Evolutionary conservation across 1,140 invertebrate genomes (phyloP).

Genomic region (Atta texana): DNA sequence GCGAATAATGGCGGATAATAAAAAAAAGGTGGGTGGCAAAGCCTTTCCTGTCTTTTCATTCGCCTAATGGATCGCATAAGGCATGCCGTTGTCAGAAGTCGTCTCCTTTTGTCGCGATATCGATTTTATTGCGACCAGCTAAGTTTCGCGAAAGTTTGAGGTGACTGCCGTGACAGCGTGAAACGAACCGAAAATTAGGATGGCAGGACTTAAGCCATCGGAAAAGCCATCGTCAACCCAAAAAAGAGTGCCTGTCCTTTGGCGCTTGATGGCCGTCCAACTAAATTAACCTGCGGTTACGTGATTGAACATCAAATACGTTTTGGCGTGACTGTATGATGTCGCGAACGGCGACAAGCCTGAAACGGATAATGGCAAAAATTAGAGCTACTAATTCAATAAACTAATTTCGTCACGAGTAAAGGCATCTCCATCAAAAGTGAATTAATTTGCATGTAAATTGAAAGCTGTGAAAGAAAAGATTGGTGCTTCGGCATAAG

Average conservation of each 20-base stretch:
- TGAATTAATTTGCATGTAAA: slow-evolving; percentile 53
- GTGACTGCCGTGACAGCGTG: not conserved
- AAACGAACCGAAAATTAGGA: slow-evolving; percentile 53
- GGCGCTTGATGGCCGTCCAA: slow-evolving; percentile 17
- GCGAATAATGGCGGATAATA: slow-evolving; percentile 18
- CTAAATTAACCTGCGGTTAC: slow-evolving; percentile 41
- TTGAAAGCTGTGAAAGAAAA: slow-evolving; percentile 32
- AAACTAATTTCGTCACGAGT: slow-evolving; percentile 19
- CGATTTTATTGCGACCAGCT: slow-evolving; percentile 65
- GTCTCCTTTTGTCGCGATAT: slow-evolving; percentile 65
- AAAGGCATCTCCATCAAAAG: slow-evolving; percentile 12
- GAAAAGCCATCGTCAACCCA: not conserved
- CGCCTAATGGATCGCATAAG: slow-evolving; percentile 71
- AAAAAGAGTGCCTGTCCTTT: slow-evolving; percentile 19
- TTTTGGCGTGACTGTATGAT: not conserved
- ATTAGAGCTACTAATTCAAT: slow-evolving; percentile 42
- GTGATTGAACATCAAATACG: slow-evolving; percentile 38
- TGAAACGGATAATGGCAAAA: not conserved
- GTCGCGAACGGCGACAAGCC: not conserved
- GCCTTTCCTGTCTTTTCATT: slow-evolving; percentile 66
- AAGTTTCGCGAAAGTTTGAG: slow-evolving; percentile 56
- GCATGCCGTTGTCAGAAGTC: slow-evolving; percentile 46
- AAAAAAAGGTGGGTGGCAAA: slow-evolving; percentile 27
- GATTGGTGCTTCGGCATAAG: slow-evolving; percentile 8
- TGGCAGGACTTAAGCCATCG: slow-evolving; percentile 29